Conservation (phyloP, 37 sponge, comb jelly and placozoan species). For the Halisarca cf. caerulea region DNA sequence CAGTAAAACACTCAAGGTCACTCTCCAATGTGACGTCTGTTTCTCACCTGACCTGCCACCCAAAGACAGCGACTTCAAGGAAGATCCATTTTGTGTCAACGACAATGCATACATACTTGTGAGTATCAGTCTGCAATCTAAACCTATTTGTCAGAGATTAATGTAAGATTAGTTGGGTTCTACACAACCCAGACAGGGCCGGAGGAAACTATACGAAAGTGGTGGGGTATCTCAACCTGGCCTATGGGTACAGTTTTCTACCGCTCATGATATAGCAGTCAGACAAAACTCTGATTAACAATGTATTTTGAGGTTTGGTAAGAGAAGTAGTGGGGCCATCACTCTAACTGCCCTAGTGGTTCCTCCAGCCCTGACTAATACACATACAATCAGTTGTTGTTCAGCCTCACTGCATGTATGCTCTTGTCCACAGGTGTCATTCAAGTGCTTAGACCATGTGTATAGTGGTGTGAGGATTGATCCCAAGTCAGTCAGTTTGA, state of each 20-base stretch:
- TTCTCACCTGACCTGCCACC: constrained; percentile 46
- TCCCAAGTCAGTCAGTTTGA: constrained; percentile 68
- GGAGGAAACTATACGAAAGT: neutral
- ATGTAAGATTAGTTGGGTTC: too few relatives aligned
- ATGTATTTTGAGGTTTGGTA: too few relatives aligned
- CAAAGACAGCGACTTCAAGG: constrained; percentile 23
- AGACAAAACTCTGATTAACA: too few relatives aligned
- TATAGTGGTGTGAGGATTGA: constrained; percentile 80
- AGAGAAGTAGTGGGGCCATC: too few relatives aligned
- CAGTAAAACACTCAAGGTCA: constrained; percentile 64
- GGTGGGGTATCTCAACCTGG: neutral
- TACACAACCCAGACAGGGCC: too few relatives aligned
- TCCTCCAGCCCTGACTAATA: too few relatives aligned
- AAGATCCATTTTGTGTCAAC: constrained; percentile 79
- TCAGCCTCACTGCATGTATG: too few relatives aligned
- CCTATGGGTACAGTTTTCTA: neutral
- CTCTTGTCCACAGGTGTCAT: constrained; percentile 75
- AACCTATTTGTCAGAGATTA: neutral
- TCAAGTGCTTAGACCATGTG: constrained; percentile 73
- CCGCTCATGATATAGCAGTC: too few relatives aligned
- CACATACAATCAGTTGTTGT: too few relatives aligned
- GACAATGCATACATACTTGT: constrained; percentile 70
- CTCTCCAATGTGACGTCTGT: constrained; percentile 77
- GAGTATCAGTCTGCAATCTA: neutral
- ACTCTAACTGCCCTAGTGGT: too few relatives aligned